Conservation (phyloP, 2,888 invertebrate species). For the Cyaniris semiargus region DNA sequence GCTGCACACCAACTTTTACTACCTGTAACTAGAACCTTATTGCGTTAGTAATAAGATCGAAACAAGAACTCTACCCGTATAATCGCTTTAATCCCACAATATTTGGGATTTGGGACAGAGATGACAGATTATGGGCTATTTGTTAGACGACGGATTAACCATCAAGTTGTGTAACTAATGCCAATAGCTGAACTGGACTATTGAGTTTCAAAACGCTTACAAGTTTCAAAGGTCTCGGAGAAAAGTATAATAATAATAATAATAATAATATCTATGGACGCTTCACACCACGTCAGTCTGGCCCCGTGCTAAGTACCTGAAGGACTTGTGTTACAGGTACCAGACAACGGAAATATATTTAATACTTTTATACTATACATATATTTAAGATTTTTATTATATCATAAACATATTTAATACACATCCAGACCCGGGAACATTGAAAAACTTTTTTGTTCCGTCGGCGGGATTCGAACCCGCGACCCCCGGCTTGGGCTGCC, state of each 20-base stretch:
- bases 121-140: slow-evolving; percentile 25
- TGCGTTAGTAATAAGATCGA: background rate
- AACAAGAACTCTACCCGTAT: background rate
- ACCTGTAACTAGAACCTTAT: background rate
- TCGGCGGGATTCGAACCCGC: too few species aligned
- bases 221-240: background rate
- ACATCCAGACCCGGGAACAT: too few species aligned
- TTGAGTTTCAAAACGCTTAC: background rate
- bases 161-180: slow-evolving; percentile 5
- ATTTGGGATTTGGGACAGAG: slow-evolving; percentile 13
- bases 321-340: too few species aligned
- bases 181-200: background rate
- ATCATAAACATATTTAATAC: too few species aligned
- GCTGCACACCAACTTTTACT: background rate
- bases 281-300: too few species aligned
- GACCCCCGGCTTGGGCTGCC: too few species aligned
- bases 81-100: slow-evolving; percentile 25
- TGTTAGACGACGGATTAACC: background rate
- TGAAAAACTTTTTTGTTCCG: too few species aligned
- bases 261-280: too few species aligned
- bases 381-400: too few species aligned
- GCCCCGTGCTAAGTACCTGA: too few species aligned
- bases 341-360: too few species aligned
- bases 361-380: too few species aligned
- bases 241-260: background rate